Conservation (phyloP, 1,140 invertebrate species). For the Bombus cullumanus region DNA sequence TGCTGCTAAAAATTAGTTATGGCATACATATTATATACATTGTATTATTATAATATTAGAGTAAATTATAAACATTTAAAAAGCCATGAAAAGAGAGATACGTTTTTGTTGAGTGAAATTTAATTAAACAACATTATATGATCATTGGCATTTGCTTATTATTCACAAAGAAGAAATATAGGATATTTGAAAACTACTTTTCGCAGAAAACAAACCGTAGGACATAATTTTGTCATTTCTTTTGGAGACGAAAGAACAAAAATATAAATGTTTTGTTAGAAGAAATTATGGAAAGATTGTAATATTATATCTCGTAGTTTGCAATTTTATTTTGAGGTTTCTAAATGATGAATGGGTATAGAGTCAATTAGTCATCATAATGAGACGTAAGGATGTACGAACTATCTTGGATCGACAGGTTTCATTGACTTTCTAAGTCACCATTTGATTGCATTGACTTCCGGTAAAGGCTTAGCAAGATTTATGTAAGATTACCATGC, state of each 20-base stretch:
- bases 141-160: not conserved
- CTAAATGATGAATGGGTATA: slow-evolving; percentile 14
- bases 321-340: slow-evolving; percentile 18
- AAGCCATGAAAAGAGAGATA: too few species aligned
- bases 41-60: not conserved
- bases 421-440: slow-evolving; percentile 51
- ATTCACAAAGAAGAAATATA: not conserved
- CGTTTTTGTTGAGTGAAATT: too few species aligned
- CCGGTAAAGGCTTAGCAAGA: slow-evolving; percentile 18
- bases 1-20: not conserved
- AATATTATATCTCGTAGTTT: not conserved
- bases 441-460: slow-evolving; percentile 48
- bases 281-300: slow-evolving; percentile 12
- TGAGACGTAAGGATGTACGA: slow-evolving; percentile 33
- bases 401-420: slow-evolving; percentile 19
- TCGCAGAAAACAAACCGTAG: not conserved
- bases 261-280: not conserved
- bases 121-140: too few species aligned
- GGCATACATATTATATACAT: too few species aligned
- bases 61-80: too few species aligned
- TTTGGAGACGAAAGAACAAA: not conserved
- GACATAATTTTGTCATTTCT: not conserved
- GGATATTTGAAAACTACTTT: too few species aligned
- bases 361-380: slow-evolving; percentile 43
- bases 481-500: slow-evolving; percentile 17